These are phyloP conservation scores for Myopa testacea DNA, from an alignment of 2,888 invertebrate genomes.

Conservation along the genomic window DNA sequence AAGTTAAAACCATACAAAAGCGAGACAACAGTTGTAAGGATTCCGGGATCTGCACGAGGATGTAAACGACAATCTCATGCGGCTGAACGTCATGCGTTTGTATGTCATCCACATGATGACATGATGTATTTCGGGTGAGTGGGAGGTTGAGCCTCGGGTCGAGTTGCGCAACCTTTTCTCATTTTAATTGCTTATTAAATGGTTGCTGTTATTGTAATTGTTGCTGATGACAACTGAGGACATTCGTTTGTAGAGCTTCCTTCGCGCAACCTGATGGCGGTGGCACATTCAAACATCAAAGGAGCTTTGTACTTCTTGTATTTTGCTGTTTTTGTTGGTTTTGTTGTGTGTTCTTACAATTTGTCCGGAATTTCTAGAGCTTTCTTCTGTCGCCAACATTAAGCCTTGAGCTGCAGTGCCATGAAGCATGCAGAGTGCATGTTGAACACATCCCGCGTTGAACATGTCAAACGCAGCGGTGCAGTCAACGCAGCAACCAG, in stretches of 20 bases:
- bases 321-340: not conserved
- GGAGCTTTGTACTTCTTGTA: not conserved
- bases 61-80: not conserved
- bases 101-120: slow-evolving; percentile 6
- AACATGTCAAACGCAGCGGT: slow-evolving; percentile 20
- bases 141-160: not conserved
- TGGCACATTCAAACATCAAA: not conserved
- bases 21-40: not conserved
- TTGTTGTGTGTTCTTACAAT: not conserved
- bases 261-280: not conserved
- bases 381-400: slow-evolving; percentile 16
- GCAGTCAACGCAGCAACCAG: not conserved
- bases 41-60: not conserved
- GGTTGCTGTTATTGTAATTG: slow-evolving; percentile 11
- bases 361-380: not conserved
- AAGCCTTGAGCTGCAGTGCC: not conserved
- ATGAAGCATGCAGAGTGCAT: not conserved
- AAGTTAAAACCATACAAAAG: not conserved
- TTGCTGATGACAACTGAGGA: slow-evolving; percentile 8
- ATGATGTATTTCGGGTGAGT: not conserved
- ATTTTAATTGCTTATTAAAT: slow-evolving; percentile 34
- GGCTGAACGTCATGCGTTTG: not conserved
- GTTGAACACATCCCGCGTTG: slow-evolving; percentile 19
- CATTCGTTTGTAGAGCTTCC: slow-evolving; percentile 27
- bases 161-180: not conserved